Evolutionary conservation across 2,113 vertebrate genomes (phyloP).

Genomic region (Nothocercus julius): DNA sequence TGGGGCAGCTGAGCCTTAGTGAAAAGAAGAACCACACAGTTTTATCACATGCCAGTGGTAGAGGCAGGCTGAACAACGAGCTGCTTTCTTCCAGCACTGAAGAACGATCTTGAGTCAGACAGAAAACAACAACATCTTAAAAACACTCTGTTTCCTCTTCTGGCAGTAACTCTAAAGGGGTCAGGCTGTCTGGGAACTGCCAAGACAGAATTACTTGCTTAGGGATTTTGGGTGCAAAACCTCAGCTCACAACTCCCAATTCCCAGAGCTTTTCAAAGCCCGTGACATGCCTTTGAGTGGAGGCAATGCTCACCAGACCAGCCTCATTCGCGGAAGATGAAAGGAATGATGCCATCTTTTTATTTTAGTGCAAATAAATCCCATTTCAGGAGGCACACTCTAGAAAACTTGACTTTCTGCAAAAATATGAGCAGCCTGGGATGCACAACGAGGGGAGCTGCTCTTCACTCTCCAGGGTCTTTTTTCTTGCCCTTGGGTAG

Average conservation of each 20-base stretch:
- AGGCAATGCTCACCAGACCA: rapidly evolving
- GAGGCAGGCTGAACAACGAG: slow-evolving; percentile 28
- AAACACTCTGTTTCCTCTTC: not conserved
- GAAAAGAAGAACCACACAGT: slow-evolving; percentile 19
- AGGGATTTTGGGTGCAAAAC: not conserved
- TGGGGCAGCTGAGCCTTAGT: not conserved
- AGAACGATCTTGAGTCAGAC: slow-evolving; percentile 29
- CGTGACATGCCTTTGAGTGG: not conserved
- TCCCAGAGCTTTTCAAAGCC: not conserved
- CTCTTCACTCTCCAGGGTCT: not conserved
- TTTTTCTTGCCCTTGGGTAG: rapidly evolving
- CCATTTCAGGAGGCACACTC: not conserved
- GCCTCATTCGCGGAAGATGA: rapidly evolving
- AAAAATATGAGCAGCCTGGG: not conserved
- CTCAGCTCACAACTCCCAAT: not conserved
- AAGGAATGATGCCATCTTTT: not conserved
- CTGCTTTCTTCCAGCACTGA: not conserved
- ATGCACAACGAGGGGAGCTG: not conserved
- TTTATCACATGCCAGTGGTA: not conserved
- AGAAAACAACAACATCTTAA: slow-evolving; percentile 12
- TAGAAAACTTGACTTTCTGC: not conserved
- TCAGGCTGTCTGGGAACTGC: not conserved
- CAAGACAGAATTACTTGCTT: not conserved
- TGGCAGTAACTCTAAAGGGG: not conserved
- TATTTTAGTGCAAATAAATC: not conserved